Evolutionary conservation across 2,888 invertebrate species (phyloP), one percentile per base, ranked within the genome.

Genomic region (Hypomecis punctinalis): DNA sequence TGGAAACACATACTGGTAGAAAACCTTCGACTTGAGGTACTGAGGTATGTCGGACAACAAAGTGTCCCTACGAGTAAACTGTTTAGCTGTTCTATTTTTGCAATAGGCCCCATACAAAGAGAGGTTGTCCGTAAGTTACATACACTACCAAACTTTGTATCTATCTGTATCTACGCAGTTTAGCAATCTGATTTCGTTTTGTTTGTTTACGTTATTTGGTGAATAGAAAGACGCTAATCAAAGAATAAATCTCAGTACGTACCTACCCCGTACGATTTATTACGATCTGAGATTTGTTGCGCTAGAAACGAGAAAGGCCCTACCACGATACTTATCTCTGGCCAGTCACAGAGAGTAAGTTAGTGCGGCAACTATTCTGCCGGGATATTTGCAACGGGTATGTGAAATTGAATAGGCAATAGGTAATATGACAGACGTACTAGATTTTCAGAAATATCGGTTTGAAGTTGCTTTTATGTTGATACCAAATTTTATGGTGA

Each of bases 201-300:
- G 66, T 63, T 78, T 76, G 73, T 77, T 56, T 56, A 56, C 37
- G 76, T 78, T 57, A 78, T 81, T 78, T 75, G 68, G 74, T 75
- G 77, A 81, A 83, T 80, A 80, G 78, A 80, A 76, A 78, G 80
- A 83, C 82, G 82, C 84, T 88, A 86, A 87, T 88, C 86, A 87
- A 85, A 81, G 84, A 77, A 87, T 87, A 88, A 86, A 88, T 88
- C 86, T 86, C 72, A 67, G 75, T 76, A 80, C 73, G 74, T 79
- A 78, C 73, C 74, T 72, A 74, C 74, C 65, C 74, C 71, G 74
- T 72, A 81, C 76, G 79, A 88, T 88, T 86, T 88, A 88, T 88
- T 78, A 82, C 82, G 81, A 86, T 85, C 84, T 75, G 79, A 86
- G 86, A 89, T 87, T 88, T 86, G 88, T 88, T 86, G 82, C 82